These are phyloP conservation scores for Hydractinia echinata DNA, from an alignment of 30 jellyfish, hydroid and myxozoan genomes.

Conservation along the genomic window DNA sequence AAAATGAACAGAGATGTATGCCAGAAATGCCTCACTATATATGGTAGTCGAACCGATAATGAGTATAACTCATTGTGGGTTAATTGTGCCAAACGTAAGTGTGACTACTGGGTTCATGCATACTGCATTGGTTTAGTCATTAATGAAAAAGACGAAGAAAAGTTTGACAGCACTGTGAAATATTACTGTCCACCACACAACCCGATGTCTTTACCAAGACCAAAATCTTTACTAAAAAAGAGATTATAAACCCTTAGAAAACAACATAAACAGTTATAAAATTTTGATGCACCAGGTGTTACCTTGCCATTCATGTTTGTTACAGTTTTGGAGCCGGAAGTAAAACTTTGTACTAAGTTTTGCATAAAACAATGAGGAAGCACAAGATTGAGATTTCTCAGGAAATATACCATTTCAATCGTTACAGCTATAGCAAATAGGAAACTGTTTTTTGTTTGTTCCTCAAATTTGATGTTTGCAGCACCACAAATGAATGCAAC, in stretches of 20 bases:
- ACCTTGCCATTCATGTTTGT: too few relatives aligned
- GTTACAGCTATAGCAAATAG: too few relatives aligned
- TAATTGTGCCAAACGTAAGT: not conserved
- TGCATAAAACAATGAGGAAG: too few relatives aligned
- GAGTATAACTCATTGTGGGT: slow-evolving; percentile 1
- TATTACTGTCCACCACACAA: slow-evolving; percentile 12
- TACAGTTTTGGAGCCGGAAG: too few relatives aligned
- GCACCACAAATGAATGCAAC: too few relatives aligned
- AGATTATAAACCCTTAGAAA: not conserved
- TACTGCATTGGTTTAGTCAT: not conserved
- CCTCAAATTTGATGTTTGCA: too few relatives aligned
- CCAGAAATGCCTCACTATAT: not conserved
- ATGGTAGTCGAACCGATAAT: slow-evolving; percentile 7
- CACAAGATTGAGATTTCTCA: too few relatives aligned
- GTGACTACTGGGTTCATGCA: slow-evolving; percentile 1
- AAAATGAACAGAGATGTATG: not conserved
- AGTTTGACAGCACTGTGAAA: not conserved
- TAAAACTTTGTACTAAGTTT: too few relatives aligned
- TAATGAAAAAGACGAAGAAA: not conserved
- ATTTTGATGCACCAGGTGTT: too few relatives aligned
- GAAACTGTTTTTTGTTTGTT: too few relatives aligned
- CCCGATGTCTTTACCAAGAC: not conserved
- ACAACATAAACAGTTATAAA: not conserved
- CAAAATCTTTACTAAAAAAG: not conserved
- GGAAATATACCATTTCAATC: too few relatives aligned